Percentiles rank a stretch among this genome's conserved stretches.
Evolutionary conservation across 2,113 vertebrate species (phyloP).

Genomic region (Neogobius melanostomus): DNA sequence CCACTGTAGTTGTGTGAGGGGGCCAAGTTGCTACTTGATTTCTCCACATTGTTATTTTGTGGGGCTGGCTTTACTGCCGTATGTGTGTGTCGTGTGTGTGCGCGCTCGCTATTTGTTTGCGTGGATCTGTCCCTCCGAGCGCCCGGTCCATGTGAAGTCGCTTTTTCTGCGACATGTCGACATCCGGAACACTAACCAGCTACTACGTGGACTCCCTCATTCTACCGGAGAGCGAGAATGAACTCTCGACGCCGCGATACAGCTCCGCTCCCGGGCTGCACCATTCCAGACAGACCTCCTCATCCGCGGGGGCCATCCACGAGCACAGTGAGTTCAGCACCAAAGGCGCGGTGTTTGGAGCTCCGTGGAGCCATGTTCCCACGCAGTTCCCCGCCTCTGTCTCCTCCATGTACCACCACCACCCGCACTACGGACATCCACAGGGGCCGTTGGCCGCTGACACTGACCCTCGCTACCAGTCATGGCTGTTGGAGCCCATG

Average conservation of each 20-base stretch:
- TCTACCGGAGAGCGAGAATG: slow-evolving; percentile 84
- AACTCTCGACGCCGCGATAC: slow-evolving; percentile 85
- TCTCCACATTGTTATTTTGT: slow-evolving; percentile 95
- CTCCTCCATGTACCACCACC: slow-evolving; percentile 80
- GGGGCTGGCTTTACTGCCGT: slow-evolving; percentile 80
- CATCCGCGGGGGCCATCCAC: slow-evolving; percentile 48
- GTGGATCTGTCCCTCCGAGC: slow-evolving; percentile 62
- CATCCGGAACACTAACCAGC: slow-evolving; percentile 91
- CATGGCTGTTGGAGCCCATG: slow-evolving; percentile 91
- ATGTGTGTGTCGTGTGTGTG: slow-evolving; percentile 63
- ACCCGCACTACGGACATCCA: slow-evolving; percentile 80
- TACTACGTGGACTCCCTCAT: slow-evolving; percentile 97
- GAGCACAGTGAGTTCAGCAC: slow-evolving; percentile 88
- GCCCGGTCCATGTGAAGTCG: slow-evolving; percentile 64
- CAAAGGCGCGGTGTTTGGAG: slow-evolving; percentile 86
- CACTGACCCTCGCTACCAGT: slow-evolving; percentile 90
- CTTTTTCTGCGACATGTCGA: slow-evolving; percentile 82
- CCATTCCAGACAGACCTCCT: slow-evolving; percentile 75
- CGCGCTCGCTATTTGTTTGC: slow-evolving; percentile 51
- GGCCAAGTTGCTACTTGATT: slow-evolving; percentile 97
- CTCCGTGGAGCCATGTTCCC: slow-evolving; percentile 90
- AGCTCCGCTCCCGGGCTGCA: slow-evolving; percentile 81
- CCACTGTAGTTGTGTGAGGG: slow-evolving; percentile 88
- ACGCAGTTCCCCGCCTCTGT: slow-evolving; percentile 83
- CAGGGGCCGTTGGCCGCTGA: slow-evolving; percentile 82